Evolutionary conservation across 2,888 invertebrate genomes (phyloP).

Genomic region (Chrysodeixis includens): DNA sequence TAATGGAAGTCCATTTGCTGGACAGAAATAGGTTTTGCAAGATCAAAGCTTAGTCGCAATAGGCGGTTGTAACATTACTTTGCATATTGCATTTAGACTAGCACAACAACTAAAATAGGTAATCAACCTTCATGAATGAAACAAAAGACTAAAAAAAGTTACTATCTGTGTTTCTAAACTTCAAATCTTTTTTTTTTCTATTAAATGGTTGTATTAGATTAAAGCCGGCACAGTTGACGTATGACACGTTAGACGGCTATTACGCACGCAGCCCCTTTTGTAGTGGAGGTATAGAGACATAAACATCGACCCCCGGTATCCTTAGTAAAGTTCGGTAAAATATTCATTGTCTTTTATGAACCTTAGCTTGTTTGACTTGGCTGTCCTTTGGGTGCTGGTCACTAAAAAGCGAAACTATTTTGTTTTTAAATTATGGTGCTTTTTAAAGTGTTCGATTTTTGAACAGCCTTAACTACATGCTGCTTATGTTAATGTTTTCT

Average conservation of each 20-base stretch:
- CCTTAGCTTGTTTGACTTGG: slow-evolving; percentile 34
- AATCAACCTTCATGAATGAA: not conserved
- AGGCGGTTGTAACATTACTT: slow-evolving; percentile 22
- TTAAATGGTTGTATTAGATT: slow-evolving; percentile 56
- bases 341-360: slow-evolving; percentile 53
- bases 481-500: too few species aligned
- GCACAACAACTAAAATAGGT: not conserved
- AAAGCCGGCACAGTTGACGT: slow-evolving; percentile 69
- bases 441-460: not conserved
- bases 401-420: not conserved
- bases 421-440: not conserved
- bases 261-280: slow-evolving; percentile 77
- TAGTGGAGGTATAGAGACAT: slow-evolving; percentile 84
- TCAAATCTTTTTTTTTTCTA: not conserved
- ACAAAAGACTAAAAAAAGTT: not conserved
- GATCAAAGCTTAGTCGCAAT: slow-evolving; percentile 41
- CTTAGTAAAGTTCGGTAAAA: slow-evolving; percentile 73
- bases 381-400: slow-evolving; percentile 28
- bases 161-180: not conserved
- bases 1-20: slow-evolving; percentile 59
- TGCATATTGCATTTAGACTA: slow-evolving; percentile 31
- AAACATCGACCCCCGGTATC: slow-evolving; percentile 71
- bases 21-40: slow-evolving; percentile 41
- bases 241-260: slow-evolving; percentile 71
- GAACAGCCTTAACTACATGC: not conserved